Conservation (phyloP, 2,888 invertebrate species). For the Drosophila prostipennis region DNA sequence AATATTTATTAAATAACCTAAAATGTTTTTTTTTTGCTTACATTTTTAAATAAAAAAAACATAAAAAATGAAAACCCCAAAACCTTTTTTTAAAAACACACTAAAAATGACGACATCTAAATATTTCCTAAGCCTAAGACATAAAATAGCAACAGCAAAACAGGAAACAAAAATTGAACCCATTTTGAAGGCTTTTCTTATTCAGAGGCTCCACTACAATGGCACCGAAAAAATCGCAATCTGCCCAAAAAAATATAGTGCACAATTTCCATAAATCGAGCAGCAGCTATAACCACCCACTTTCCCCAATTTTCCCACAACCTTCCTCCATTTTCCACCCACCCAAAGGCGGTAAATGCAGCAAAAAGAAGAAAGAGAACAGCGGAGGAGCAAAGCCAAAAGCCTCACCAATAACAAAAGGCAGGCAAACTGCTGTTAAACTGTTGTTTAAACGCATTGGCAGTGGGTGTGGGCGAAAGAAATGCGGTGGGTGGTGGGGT, state of each 20-base stretch:
- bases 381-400: slow-evolving; percentile 59
- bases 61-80: neutral
- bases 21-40: no score
- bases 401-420: slow-evolving; percentile 78
- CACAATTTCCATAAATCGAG: slow-evolving; percentile 75
- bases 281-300: neutral
- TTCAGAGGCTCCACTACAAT: neutral
- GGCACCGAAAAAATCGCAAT: slow-evolving; percentile 9
- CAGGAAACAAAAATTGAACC: slow-evolving; percentile 3
- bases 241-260: slow-evolving; percentile 61
- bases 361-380: slow-evolving; percentile 16
- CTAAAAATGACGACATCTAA: neutral
- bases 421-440: slow-evolving; percentile 76
- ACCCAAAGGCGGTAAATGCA: slow-evolving; percentile 25
- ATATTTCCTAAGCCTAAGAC: neutral
- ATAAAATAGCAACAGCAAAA: slow-evolving; percentile 1
- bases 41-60: no score
- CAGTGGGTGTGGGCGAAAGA: slow-evolving; percentile 19
- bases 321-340: slow-evolving; percentile 22
- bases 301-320: slow-evolving; percentile 8
- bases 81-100: neutral
- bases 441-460: slow-evolving; percentile 78
- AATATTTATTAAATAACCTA: no score
- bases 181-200: neutral
- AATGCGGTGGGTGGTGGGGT: neutral